These are phyloP conservation scores for Ligdia adustata DNA, from an alignment of 2,888 invertebrate genomes.

Conservation along the genomic window DNA sequence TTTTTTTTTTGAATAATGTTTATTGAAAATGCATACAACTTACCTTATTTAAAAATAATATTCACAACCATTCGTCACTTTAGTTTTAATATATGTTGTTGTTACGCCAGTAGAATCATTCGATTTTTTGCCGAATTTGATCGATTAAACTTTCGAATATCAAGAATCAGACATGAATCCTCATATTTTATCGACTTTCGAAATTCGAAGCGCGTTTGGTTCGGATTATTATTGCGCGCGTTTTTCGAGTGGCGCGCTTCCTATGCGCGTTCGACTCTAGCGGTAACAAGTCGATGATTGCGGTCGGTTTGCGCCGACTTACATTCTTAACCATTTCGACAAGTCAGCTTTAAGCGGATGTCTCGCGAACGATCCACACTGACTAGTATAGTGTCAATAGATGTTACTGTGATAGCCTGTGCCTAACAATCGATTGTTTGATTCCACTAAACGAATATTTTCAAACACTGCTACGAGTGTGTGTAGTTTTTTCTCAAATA, in stretches of 20 bases:
- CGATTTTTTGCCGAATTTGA: background rate
- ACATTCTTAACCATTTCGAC: constrained; percentile 73
- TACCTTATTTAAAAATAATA: constrained; percentile 48
- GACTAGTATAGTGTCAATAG: constrained; percentile 47
- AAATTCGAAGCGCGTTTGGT: constrained; percentile 29
- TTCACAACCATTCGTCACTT: constrained; percentile 63
- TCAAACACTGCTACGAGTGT: constrained; percentile 8
- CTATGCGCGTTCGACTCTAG: constrained; percentile 64
- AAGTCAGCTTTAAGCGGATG: constrained; percentile 63
- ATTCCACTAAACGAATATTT: constrained; percentile 21
- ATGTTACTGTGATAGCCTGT: constrained; percentile 34
- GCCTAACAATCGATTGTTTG: constrained; percentile 45
- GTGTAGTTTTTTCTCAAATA: too few relatives aligned
- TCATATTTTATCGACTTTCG: constrained; percentile 14
- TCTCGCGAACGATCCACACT: constrained; percentile 44
- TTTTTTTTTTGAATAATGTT: too few relatives aligned
- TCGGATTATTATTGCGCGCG: constrained; percentile 24
- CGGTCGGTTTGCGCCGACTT: constrained; percentile 62
- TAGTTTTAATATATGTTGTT: constrained; percentile 39
- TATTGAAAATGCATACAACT: constrained; percentile 33
- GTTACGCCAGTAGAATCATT: constrained; percentile 6
- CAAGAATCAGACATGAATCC: background rate
- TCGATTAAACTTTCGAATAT: constrained; percentile 6
- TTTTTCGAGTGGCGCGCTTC: constrained; percentile 16
- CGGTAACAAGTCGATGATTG: constrained; percentile 70